Percentiles rank a stretch among this genome's conserved stretches.
phyloP scores from a whole-genome alignment of 2,113 vertebrate genomes.

The Pseudorectes ferrugineus region DNA sequence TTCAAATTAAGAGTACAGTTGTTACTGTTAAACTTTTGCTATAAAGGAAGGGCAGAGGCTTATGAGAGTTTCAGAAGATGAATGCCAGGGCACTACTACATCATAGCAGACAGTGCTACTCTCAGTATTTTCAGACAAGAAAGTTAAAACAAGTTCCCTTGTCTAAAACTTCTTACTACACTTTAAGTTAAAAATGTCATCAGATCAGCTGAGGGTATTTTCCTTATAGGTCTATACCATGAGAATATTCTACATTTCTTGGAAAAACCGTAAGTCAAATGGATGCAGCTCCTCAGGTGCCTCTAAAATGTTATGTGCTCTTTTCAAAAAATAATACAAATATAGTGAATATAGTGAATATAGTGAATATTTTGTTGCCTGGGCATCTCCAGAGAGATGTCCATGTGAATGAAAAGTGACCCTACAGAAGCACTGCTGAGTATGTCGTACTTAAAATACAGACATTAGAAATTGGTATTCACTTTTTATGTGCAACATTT shows the following conservation, averaged over 20 bases:
- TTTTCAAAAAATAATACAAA: conserved; percentile 3
- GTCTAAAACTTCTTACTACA: neutral
- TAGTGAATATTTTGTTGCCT: neutral
- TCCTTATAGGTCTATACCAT: neutral
- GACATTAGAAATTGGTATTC: neutral
- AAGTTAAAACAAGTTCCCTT: neutral
- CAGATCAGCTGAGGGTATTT: neutral
- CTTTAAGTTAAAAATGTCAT: conserved; percentile 17
- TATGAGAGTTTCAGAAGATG: neutral
- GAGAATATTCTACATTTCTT: neutral
- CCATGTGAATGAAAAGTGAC: conserved; percentile 19
- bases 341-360: neutral
- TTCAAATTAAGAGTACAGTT: neutral
- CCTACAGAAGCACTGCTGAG: neutral
- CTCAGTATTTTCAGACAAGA: neutral
- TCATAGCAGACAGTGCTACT: neutral
- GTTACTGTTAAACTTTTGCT: neutral
- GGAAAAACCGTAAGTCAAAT: neutral
- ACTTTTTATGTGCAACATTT: conserved; percentile 9
- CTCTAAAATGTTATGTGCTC: conserved; percentile 9
- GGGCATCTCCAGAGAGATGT: conserved; percentile 10
- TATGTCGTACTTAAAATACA: neutral
- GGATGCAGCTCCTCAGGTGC: neutral
- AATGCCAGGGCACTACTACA: neutral
- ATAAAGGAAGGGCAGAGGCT: neutral